Conservation (phyloP, 1,140 invertebrate genomes). For the Drosophila erecta region DNA sequence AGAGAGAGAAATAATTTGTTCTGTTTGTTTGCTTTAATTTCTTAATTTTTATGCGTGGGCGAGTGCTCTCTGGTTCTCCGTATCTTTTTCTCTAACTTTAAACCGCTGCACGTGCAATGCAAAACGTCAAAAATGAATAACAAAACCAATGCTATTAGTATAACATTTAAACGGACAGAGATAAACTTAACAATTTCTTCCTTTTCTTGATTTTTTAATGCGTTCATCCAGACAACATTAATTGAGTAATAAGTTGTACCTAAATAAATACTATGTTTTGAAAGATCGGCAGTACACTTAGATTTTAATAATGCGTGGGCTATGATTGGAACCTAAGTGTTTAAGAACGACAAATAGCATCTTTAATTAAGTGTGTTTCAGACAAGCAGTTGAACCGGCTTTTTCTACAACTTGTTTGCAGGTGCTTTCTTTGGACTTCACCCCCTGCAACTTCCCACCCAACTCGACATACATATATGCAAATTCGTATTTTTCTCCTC, state of each 20-base stretch:
- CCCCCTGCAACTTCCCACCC: neutral
- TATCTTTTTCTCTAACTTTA: neutral
- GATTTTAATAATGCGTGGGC: neutral
- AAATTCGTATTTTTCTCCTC: conserved; percentile 18
- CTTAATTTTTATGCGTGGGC: conserved; percentile 19
- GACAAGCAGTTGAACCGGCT: conserved; percentile 22
- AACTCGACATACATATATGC: conserved; percentile 1
- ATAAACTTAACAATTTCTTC: too few relatives aligned
- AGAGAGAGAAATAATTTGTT: neutral
- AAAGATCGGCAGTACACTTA: too few relatives aligned
- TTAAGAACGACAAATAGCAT: conserved; percentile 37
- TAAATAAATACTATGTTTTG: too few relatives aligned
- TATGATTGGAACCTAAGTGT: neutral
- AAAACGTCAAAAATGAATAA: conserved; percentile 8
- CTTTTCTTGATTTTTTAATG: too few relatives aligned
- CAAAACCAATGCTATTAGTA: neutral
- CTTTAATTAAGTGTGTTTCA: conserved; percentile 52
- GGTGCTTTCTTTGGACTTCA: conserved; percentile 47
- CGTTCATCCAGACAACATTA: too few relatives aligned
- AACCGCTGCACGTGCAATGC: conserved; percentile 61
- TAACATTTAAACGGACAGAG: too few relatives aligned
- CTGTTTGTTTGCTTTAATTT: neutral
- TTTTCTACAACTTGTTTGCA: conserved; percentile 40
- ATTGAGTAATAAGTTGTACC: too few relatives aligned
- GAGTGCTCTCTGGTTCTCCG: conserved; percentile 2